Evolutionary conservation across 2,888 invertebrate species (phyloP).

Genomic region (Volucella inanis): DNA sequence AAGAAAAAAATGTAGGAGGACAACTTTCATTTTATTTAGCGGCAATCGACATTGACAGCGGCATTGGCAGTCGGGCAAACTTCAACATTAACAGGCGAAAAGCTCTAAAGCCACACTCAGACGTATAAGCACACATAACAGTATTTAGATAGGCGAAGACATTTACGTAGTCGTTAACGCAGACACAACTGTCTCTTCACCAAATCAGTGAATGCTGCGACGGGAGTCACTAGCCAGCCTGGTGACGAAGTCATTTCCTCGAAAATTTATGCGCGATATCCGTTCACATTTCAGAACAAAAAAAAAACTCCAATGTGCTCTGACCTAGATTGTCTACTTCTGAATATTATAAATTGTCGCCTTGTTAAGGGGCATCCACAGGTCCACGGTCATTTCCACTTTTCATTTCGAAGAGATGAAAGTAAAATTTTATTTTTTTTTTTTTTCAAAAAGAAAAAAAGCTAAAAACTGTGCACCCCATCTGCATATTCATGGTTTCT

Average conservation of each 20-base stretch:
- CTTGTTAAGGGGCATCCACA: slow-evolving; percentile 9
- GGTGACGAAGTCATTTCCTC: neutral
- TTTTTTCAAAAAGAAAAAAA: neutral
- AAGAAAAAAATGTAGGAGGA: slow-evolving; percentile 78
- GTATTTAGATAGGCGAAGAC: too few relatives aligned
- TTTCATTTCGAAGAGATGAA: slow-evolving; percentile 72
- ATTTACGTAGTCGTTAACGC: too few relatives aligned
- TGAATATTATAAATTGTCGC: neutral
- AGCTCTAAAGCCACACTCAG: slow-evolving; percentile 11
- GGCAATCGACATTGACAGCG: slow-evolving; percentile 52
- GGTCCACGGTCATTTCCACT: slow-evolving; percentile 45
- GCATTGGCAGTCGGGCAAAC: neutral
- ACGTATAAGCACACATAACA: neutral
- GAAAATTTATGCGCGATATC: neutral
- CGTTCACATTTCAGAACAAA: slow-evolving; percentile 21
- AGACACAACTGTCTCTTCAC: too few relatives aligned
- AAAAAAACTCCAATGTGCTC: slow-evolving; percentile 46
- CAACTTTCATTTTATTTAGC: slow-evolving; percentile 82
- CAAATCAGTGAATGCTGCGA: too few relatives aligned
- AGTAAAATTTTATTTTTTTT: slow-evolving; percentile 50
- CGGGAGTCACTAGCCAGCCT: slow-evolving; percentile 21
- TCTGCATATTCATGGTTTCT: slow-evolving; percentile 56
- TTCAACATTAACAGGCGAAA: slow-evolving; percentile 29
- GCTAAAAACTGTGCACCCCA: neutral
- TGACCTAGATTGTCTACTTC: slow-evolving; percentile 29